phyloP scores from a whole-genome alignment of 2,888 invertebrate species.

The Adelphocoris suturalis region DNA sequence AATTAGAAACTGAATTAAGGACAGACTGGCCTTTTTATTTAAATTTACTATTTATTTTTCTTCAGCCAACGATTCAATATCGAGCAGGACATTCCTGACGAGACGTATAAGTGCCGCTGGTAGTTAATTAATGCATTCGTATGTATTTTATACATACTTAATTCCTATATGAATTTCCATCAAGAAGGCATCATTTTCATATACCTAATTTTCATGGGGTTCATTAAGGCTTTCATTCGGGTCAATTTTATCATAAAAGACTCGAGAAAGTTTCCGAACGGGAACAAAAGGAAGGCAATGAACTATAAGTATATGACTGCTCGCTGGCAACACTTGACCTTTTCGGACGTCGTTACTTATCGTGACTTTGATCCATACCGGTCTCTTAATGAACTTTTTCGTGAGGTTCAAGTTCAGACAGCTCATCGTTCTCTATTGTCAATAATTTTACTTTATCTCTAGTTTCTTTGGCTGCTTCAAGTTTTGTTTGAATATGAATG shows the following conservation, averaged over 20 bases:
- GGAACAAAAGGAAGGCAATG: conserved; percentile 10
- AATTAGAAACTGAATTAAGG: no score
- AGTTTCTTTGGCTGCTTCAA: no score
- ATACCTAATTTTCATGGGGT: background rate
- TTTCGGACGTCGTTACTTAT: conserved; percentile 1
- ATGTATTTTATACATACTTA: background rate
- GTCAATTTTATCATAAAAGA: background rate
- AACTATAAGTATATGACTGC: background rate
- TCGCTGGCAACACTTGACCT: background rate
- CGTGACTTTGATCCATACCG: background rate
- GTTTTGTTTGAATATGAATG: no score
- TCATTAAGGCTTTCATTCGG: background rate
- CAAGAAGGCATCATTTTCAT: background rate
- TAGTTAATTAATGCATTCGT: background rate
- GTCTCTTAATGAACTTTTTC: background rate
- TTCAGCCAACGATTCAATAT: no score
- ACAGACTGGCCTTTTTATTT: no score
- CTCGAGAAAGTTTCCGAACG: background rate
- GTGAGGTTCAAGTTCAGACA: background rate
- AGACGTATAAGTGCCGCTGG: no score
- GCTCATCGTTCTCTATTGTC: background rate
- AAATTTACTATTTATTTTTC: no score
- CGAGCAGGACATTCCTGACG: no score
- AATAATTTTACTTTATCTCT: background rate
- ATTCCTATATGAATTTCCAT: background rate